Evolutionary conservation across 2,113 vertebrate genomes (phyloP), one percentile per base, ranked within the genome.

Genomic region (Archilochus colubris): DNA sequence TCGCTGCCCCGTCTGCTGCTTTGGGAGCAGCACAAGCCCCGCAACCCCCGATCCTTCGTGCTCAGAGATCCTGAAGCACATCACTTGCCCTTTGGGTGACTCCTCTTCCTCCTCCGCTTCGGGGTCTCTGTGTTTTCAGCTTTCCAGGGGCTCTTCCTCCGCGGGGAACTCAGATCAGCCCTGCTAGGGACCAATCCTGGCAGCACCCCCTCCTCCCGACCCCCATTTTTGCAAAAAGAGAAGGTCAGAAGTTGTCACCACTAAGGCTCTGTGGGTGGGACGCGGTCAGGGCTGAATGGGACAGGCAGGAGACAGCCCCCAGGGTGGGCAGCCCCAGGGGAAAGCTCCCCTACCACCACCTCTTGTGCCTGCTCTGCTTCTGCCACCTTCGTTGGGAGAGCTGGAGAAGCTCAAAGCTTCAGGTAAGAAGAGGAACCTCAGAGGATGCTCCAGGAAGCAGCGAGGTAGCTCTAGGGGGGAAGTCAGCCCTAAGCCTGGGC

Each of bases 1-100:
- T 4, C 28, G 2, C 33, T 25, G 33, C 79, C 31, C 31, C 19
- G 0, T 0, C 27, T 0, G n/a, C 67, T 5, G 54, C 5, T 6
- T 51, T 25, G 27, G 8, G 31, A 44, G 36, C 51, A 1, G 25
- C 20, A 12, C 51, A 27, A 88, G 25, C 44, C 25, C 77, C 7
- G 0, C 57, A 38, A n/a, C 19, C 24, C 18, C 36, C 16, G 20
- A 6, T 7, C n/a, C 27, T 63, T 19, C 62, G 46, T 2, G 3
- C 40, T 38, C 19, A 0, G 31, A 61, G 62, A 15, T 21, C 1
- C 20, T 2, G 5, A 36, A 17, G 63, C 5, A 1, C 48, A 5
- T 7, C 33, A 1, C 24, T 31, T 8, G 16, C 67, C 31, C 14
- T 33, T 22, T 28, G 25, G 28, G n/a, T 48, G 36, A 38, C 23